These are phyloP conservation scores for Apodemia duryi DNA, from an alignment of 2,888 invertebrate genomes.

Conservation along the genomic window DNA sequence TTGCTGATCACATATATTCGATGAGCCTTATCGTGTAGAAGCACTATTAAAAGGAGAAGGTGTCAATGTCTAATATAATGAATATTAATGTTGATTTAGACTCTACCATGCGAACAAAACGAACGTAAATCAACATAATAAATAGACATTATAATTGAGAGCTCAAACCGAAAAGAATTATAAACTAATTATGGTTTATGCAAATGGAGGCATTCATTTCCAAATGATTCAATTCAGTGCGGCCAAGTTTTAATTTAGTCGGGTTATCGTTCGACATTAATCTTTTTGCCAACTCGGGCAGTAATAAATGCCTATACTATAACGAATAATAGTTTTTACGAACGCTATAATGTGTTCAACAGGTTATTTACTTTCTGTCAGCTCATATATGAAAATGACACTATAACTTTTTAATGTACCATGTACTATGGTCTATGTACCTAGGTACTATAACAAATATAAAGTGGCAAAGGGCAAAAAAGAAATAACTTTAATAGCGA, in stretches of 20 bases:
- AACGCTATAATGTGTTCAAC: slow-evolving; percentile 1
- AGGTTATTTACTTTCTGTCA: neutral
- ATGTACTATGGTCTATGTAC: too few relatives aligned
- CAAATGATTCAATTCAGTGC: slow-evolving; percentile 67
- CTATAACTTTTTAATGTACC: neutral
- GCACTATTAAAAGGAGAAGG: neutral
- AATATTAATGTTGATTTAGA: slow-evolving; percentile 3
- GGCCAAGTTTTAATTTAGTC: slow-evolving; percentile 57
- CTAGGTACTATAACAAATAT: too few relatives aligned
- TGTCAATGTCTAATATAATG: slow-evolving; percentile 12
- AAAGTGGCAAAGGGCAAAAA: too few relatives aligned
- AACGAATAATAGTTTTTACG: slow-evolving; percentile 21
- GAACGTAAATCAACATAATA: slow-evolving; percentile 15
- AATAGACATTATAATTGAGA: slow-evolving; percentile 16
- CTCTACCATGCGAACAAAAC: neutral
- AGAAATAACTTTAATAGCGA: too few relatives aligned
- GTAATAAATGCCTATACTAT: slow-evolving; percentile 28
- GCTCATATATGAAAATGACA: neutral
- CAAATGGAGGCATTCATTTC: slow-evolving; percentile 62
- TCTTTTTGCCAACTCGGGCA: slow-evolving; percentile 41
- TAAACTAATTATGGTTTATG: slow-evolving; percentile 65
- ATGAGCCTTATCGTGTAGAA: neutral
- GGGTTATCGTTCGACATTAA: slow-evolving; percentile 51
- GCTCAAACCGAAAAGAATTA: slow-evolving; percentile 43
- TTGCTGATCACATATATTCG: too few relatives aligned